Conservation (phyloP, 2,113 vertebrate genomes). For the Ciconia stormi region DNA sequence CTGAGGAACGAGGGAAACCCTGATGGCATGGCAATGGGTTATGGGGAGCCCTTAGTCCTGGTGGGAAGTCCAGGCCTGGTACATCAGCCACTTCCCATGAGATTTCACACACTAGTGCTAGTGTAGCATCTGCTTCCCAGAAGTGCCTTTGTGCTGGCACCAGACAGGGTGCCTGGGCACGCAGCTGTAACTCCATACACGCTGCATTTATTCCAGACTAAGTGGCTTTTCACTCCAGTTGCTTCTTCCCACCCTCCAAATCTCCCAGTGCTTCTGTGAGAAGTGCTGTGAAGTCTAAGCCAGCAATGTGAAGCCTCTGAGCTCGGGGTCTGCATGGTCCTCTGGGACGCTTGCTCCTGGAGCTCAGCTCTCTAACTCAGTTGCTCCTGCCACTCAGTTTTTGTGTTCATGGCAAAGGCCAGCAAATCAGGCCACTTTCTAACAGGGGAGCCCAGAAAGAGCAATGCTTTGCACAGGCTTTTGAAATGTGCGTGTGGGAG, state of each 20-base stretch:
- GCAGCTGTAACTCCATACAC: background rate
- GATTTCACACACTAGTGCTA: background rate
- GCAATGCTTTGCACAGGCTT: background rate
- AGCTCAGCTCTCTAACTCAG: background rate
- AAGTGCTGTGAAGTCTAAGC: background rate
- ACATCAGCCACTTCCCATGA: background rate
- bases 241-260: background rate
- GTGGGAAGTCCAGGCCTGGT: background rate
- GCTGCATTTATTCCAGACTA: background rate
- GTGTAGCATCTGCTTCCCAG: background rate
- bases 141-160: slow-evolving; percentile 2
- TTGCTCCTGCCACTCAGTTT: background rate
- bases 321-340: fast-evolving
- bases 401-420: background rate
- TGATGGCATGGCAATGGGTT: background rate
- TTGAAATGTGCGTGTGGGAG: background rate
- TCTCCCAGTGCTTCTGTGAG: background rate
- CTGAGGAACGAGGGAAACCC: background rate
- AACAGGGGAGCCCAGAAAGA: background rate
- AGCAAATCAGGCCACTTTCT: background rate
- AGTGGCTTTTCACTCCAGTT: slow-evolving; percentile 7
- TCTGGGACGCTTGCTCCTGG: background rate
- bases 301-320: background rate
- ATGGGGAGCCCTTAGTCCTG: background rate
- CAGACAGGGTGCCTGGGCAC: background rate